These are phyloP conservation scores for Platysternon megacephalum DNA, from an alignment of 2,113 vertebrate genomes.

Conservation along the genomic window DNA sequence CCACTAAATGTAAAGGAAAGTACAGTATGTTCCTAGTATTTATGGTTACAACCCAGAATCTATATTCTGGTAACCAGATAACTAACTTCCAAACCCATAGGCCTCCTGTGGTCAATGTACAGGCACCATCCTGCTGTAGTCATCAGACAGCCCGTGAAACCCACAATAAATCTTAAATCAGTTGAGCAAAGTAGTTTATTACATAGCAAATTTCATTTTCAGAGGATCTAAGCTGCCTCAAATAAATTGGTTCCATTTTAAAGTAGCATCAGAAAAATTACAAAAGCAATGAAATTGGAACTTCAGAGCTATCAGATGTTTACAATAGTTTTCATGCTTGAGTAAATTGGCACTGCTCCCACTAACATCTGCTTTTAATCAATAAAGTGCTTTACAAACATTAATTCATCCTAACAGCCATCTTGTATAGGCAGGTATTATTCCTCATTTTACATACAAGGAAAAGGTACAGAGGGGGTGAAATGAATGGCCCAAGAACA, in stretches of 20 bases:
- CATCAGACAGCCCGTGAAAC: rapidly evolving
- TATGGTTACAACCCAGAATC: rapidly evolving
- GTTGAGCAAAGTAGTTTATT: rapidly evolving
- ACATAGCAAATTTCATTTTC: rapidly evolving
- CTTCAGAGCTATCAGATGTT: background rate
- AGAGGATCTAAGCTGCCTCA: background rate
- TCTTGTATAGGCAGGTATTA: background rate
- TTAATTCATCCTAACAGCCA: background rate
- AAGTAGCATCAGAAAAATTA: background rate
- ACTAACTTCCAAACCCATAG: background rate
- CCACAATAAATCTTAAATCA: rapidly evolving
- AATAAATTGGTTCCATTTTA: rapidly evolving
- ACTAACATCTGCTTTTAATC: background rate
- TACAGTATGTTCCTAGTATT: background rate
- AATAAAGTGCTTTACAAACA: rapidly evolving
- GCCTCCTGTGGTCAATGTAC: background rate
- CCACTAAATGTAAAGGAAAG: background rate
- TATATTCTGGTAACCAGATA: background rate
- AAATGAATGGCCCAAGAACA: background rate
- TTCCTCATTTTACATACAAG: rapidly evolving
- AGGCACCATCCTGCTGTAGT: background rate
- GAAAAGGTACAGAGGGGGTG: background rate
- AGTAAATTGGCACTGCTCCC: background rate
- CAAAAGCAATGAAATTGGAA: background rate
- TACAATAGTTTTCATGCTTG: background rate